Evolutionary conservation across 2,797 vertebrate genomes (phyloP).

Genomic region (Phataginus tricuspis): DNA sequence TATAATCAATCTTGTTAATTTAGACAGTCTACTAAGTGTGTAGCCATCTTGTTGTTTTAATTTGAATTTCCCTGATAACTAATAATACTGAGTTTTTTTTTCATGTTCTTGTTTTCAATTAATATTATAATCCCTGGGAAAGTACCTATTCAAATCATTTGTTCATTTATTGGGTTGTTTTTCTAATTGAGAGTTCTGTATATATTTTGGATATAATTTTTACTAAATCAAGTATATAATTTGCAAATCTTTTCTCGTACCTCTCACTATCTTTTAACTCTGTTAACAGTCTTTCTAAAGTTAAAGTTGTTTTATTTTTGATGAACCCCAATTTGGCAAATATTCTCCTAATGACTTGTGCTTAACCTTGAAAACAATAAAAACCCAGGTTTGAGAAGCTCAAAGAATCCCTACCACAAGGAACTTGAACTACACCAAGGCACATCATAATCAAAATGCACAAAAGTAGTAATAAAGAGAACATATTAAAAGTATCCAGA

Average conservation of each 20-base stretch:
- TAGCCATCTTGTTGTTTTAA: background rate
- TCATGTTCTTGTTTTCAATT: background rate
- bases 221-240: background rate
- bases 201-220: background rate
- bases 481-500: too few species aligned
- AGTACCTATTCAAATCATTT: background rate
- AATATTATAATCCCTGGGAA: background rate
- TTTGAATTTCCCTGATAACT: background rate
- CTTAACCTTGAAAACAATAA: background rate
- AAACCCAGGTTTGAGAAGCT: too few species aligned
- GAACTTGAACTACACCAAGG: too few species aligned
- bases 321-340: background rate
- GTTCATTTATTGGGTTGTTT: background rate
- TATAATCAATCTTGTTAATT: background rate
- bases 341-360: background rate
- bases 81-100: background rate
- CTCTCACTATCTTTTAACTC: background rate
- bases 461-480: too few species aligned
- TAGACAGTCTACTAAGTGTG: background rate
- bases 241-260: background rate
- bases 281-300: background rate
- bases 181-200: background rate
- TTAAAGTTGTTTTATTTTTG: background rate
- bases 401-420: too few species aligned
- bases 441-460: too few species aligned